phyloP scores from a whole-genome alignment of 1,140 invertebrate genomes.

The Augochlora pura region DNA sequence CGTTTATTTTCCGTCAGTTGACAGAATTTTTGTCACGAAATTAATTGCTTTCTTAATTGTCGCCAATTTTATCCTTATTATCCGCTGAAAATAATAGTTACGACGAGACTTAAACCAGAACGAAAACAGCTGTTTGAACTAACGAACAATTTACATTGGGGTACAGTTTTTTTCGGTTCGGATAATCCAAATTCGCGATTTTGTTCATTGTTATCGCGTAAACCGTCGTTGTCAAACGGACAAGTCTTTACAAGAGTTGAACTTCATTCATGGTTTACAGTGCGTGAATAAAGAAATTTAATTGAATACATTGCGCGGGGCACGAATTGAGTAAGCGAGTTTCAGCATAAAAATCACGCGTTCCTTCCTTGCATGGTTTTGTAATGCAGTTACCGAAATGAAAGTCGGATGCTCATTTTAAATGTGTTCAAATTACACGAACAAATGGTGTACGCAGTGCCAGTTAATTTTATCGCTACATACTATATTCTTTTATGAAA shows the following conservation, averaged over 20 bases:
- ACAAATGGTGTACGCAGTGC: background rate
- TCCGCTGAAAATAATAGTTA: background rate
- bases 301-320: constrained; percentile 14
- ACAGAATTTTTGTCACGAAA: background rate
- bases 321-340: background rate
- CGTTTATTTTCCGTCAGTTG: background rate
- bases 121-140: background rate
- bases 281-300: constrained; percentile 34
- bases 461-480: too few species aligned
- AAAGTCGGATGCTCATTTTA: background rate
- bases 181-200: background rate
- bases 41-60: background rate
- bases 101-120: background rate
- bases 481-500: too few species aligned
- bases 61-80: background rate
- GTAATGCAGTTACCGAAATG: background rate
- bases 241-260: background rate
- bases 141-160: background rate
- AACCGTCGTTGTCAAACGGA: background rate
- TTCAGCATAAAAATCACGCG: constrained; percentile 15
- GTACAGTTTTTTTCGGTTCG: background rate
- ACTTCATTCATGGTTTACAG: constrained; percentile 5
- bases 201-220: background rate
- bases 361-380: background rate
- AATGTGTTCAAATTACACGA: constrained; percentile 5